Evolutionary conservation across 2,797 vertebrate species (phyloP).

Genomic region (Holocentrus rufus): DNA sequence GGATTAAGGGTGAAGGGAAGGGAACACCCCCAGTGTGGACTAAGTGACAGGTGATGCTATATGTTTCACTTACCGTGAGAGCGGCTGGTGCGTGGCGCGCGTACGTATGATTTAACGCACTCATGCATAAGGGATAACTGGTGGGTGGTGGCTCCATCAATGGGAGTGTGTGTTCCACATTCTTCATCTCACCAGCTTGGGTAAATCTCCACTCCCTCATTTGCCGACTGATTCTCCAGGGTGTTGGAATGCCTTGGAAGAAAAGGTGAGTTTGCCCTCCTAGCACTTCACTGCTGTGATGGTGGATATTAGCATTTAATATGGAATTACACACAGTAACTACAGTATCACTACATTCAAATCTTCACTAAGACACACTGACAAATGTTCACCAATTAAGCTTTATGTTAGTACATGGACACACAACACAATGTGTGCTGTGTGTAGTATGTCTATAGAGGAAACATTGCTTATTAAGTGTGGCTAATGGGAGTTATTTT

Average conservation of each 20-base stretch:
- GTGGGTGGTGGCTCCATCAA: conserved; percentile 55
- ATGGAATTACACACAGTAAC: conserved; percentile 19
- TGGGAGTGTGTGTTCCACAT: conserved; percentile 52
- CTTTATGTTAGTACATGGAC: too few species aligned
- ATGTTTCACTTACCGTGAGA: conserved; percentile 30
- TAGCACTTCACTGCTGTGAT: conserved; percentile 28
- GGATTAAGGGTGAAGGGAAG: conserved; percentile 42
- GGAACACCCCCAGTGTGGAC: conserved; percentile 23
- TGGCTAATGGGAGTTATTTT: conserved; percentile 4
- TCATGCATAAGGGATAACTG: conserved; percentile 65
- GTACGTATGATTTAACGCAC: conserved; percentile 53
- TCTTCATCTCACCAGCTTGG: conserved; percentile 52
- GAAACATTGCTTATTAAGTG: not conserved
- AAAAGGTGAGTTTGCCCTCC: conserved; percentile 61
- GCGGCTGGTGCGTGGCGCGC: conserved; percentile 30
- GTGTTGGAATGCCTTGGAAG: conserved; percentile 44
- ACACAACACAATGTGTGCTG: not conserved
- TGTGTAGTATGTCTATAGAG: not conserved
- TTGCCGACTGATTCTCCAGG: conserved; percentile 52
- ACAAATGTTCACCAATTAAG: not conserved
- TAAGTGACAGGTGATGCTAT: conserved; percentile 31
- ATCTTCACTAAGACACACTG: conserved; percentile 1
- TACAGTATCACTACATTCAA: conserved; percentile 6
- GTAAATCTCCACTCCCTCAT: conserved; percentile 65
- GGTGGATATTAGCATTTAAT: conserved; percentile 24